Evolutionary conservation across 1,140 invertebrate genomes (phyloP), one percentile per base, ranked within the genome.

Genomic region (Zeugodacus cucurbitae): DNA sequence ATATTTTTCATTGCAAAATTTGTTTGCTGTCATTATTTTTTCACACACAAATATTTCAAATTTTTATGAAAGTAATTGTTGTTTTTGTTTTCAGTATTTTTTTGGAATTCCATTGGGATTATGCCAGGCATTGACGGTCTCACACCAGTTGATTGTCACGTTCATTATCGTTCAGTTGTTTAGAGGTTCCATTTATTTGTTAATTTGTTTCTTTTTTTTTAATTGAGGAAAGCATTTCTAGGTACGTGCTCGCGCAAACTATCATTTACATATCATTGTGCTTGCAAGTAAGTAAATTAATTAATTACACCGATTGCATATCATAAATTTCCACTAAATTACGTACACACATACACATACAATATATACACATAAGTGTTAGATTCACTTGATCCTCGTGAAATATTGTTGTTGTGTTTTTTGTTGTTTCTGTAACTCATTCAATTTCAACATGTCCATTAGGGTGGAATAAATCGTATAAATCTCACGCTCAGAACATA

Each of bases 151-250:
- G 74, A 82, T n/a, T 48, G 74, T 82, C 74, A 82, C 74, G 74
- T 82, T 82, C 74, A 82, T 82, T 82, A 82, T 48, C 74, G 74
- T 54, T 82, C 74, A 48, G 7, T 82, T 82, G 74, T 82, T 82
- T 26, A 48, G 11, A 10, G 0, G 1, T 41, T 48, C 17, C 48
- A 26, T 29, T 48, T 54, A 54, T 54, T 54, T 4, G 48, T 54
- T 54, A 11, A 54, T 54, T 54, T 54, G n/a, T n/a, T n/a, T n/a
- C n/a, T 54, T 32, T 70, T 34, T 7, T 74, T 74, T 41, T 82
- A 48, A 48, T 54, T 48, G 41, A 82, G 74, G 8, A 82, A 82
- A 82, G 41, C 74, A 48, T 82, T 44, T 82, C 37, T 82, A 82
- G 10, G 44, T 82, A 82, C 74, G 74, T 82, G 74, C 74, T 48